phyloP scores from a whole-genome alignment of 2,888 invertebrate genomes.

The Theodoxus fluviatilis region DNA sequence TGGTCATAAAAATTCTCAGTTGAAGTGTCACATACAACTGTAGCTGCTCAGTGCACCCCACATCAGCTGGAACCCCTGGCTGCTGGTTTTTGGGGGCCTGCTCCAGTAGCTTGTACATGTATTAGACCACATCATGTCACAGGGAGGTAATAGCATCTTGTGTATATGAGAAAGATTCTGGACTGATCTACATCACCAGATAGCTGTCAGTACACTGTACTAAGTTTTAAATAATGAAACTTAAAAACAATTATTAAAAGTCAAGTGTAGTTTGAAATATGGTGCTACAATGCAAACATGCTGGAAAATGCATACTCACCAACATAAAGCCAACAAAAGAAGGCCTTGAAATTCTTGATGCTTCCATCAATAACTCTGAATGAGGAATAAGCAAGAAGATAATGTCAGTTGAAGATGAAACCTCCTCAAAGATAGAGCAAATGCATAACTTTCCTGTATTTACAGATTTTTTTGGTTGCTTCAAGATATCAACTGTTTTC shows the following conservation, averaged over 20 bases:
- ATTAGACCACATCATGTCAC: background rate
- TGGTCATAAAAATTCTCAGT: background rate
- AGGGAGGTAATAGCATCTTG: too few relatives aligned
- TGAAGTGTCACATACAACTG: too few relatives aligned
- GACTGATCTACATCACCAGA: background rate
- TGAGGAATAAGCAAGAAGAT: background rate
- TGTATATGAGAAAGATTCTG: background rate
- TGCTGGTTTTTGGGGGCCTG: too few relatives aligned
- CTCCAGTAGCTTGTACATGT: too few relatives aligned
- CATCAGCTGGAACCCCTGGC: too few relatives aligned
- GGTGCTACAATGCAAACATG: background rate
- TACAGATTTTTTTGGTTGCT: too few relatives aligned
- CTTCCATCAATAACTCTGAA: conserved; percentile 83
- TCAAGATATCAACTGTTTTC: too few relatives aligned
- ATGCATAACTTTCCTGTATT: background rate
- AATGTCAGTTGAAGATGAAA: background rate
- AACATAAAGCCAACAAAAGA: conserved; percentile 87
- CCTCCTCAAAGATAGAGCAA: background rate
- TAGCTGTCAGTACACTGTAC: background rate
- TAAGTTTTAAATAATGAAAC: background rate
- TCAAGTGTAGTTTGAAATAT: background rate
- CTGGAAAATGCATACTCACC: conserved; percentile 57
- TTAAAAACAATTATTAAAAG: background rate
- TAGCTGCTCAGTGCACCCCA: too few relatives aligned
- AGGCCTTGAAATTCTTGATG: conserved; percentile 90